phyloP scores from a whole-genome alignment of 1,140 invertebrate species.

The Bombus haemorrhoidalis region DNA sequence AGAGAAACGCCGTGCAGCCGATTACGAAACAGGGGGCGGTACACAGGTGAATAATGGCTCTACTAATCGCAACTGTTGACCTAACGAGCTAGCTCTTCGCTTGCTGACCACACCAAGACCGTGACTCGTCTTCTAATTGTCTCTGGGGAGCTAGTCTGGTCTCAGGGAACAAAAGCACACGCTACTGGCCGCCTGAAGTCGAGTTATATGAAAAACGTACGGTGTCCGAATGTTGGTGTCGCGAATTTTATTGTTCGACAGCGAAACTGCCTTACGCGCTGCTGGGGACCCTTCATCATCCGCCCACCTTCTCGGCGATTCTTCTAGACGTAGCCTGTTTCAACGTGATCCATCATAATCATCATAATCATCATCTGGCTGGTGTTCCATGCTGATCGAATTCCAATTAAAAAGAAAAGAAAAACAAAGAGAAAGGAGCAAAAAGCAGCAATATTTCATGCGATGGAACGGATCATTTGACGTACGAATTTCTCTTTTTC shows the following conservation, averaged over 20 bases:
- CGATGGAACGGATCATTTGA: not conserved
- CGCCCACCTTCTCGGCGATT: not conserved
- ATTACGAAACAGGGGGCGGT: slow-evolving; percentile 71
- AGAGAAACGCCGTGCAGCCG: slow-evolving; percentile 67
- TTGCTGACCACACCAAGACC: slow-evolving; percentile 66
- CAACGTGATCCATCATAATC: not conserved
- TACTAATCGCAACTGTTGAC: slow-evolving; percentile 78
- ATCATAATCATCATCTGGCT: no score
- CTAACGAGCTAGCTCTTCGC: slow-evolving; percentile 74
- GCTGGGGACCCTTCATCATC: slow-evolving; percentile 5
- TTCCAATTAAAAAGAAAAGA: not conserved
- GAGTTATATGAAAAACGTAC: not conserved
- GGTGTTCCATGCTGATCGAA: not conserved
- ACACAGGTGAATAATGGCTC: slow-evolving; percentile 82
- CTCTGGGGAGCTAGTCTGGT: slow-evolving; percentile 43
- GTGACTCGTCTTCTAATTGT: slow-evolving; percentile 66
- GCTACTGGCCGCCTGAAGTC: slow-evolving; percentile 1
- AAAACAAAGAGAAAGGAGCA: not conserved
- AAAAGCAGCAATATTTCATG: not conserved
- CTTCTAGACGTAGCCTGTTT: not conserved
- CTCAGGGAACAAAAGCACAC: slow-evolving; percentile 17
- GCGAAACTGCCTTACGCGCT: slow-evolving; percentile 44
- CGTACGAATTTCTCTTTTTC: not conserved
- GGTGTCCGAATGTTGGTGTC: not conserved
- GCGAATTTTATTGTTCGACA: slow-evolving; percentile 24